These are phyloP conservation scores for Xenentodon cancila DNA, from an alignment of 2,797 vertebrate species.

Conservation along the genomic window DNA sequence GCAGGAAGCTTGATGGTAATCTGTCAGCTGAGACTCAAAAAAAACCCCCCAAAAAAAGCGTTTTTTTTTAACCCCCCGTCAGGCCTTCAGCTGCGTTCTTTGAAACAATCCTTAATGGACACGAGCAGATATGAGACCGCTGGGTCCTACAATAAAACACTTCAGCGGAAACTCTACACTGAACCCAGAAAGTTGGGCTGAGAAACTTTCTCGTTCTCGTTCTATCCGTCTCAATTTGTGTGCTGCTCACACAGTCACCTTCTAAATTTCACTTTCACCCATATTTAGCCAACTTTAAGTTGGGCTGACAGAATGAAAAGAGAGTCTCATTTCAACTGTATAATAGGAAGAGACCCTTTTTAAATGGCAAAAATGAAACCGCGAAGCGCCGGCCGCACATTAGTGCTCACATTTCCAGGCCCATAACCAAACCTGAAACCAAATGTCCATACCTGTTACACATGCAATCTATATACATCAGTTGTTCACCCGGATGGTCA, in stretches of 20 bases:
- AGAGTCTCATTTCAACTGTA: constrained; percentile 53
- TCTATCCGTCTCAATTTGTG: constrained; percentile 61
- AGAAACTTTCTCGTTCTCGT: constrained; percentile 10
- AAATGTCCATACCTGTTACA: constrained; percentile 75
- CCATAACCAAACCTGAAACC: constrained; percentile 70
- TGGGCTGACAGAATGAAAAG: constrained; percentile 66
- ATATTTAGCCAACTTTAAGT: constrained; percentile 67
- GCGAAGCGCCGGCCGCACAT: constrained; percentile 52
- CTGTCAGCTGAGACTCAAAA: no score
- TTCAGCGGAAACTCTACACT: not conserved
- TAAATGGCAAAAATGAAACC: constrained; percentile 75
- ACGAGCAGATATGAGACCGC: no score
- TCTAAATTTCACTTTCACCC: constrained; percentile 54
- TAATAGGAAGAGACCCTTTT: constrained; percentile 72
- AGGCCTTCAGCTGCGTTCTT: no score
- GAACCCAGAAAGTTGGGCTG: not conserved
- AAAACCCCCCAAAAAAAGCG: no score
- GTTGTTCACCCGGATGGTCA: constrained; percentile 54
- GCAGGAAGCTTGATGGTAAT: no score
- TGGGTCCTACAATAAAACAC: no score
- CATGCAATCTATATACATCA: constrained; percentile 76
- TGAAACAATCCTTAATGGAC: no score
- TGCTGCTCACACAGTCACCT: constrained; percentile 45
- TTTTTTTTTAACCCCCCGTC: no score
- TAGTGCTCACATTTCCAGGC: constrained; percentile 58